These are phyloP conservation scores for Ferrisia virgata DNA, from an alignment of 2,888 invertebrate species.

Conservation along the genomic window DNA sequence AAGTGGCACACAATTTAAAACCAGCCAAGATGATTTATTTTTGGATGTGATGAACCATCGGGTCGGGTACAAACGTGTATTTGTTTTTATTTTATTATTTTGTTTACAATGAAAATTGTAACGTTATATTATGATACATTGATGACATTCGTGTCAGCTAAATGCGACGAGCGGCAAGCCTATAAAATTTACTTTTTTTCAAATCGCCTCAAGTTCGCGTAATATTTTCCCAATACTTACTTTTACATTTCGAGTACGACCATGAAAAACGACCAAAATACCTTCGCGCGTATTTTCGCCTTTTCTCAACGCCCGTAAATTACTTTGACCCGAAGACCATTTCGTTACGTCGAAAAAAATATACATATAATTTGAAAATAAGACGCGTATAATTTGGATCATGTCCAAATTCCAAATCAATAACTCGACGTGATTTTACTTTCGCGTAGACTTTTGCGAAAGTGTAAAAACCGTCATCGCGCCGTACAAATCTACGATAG, in stretches of 20 bases:
- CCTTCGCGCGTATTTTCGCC: neutral
- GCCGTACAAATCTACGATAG: too few relatives aligned
- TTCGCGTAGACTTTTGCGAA: neutral
- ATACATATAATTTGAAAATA: neutral
- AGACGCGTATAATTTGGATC: neutral
- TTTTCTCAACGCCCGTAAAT: neutral
- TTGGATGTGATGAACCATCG: neutral
- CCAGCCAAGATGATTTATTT: constrained; percentile 1
- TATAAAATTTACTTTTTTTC: neutral
- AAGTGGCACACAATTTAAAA: neutral
- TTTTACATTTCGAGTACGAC: neutral
- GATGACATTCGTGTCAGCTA: too few relatives aligned
- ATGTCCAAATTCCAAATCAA: neutral
- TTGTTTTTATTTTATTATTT: constrained; percentile 29
- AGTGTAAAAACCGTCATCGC: neutral
- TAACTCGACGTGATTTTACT: neutral
- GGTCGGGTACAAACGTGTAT: constrained; percentile 3
- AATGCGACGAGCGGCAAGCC: neutral
- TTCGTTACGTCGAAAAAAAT: neutral
- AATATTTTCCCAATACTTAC: too few relatives aligned
- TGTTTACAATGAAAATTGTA: constrained; percentile 3
- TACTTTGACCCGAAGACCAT: neutral
- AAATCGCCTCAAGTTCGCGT: too few relatives aligned
- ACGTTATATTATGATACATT: neutral
- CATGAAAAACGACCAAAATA: neutral